Percentiles rank a stretch among this genome's conserved stretches.
Conservation (phyloP, 2,888 invertebrate genomes). For the Nomada hirtipes region DNA sequence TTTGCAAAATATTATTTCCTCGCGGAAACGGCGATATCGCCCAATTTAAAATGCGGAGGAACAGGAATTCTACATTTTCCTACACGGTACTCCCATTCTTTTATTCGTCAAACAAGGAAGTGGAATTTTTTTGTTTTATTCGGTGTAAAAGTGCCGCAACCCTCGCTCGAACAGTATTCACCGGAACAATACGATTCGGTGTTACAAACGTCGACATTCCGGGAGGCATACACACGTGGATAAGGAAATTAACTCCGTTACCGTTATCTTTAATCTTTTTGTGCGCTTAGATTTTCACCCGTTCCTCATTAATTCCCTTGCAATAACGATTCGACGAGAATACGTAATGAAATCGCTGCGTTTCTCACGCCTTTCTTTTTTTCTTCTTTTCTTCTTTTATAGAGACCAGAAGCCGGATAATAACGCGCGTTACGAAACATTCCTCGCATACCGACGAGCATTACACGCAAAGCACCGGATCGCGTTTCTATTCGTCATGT, state of each 20-base stretch:
- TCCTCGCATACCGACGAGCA: conserved; percentile 35
- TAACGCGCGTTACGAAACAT: conserved; percentile 35
- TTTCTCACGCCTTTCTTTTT: conserved; percentile 11
- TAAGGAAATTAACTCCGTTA: conserved; percentile 14
- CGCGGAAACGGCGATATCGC: conserved; percentile 42
- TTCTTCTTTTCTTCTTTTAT: conserved; percentile 9
- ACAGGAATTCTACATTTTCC: conserved; percentile 28
- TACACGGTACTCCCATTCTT: conserved; percentile 8
- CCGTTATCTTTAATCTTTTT: background rate
- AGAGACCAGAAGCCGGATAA: conserved; percentile 32
- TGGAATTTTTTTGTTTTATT: conserved; percentile 18
- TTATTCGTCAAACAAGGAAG: background rate
- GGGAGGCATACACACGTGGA: conserved; percentile 37
- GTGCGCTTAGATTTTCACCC: background rate
- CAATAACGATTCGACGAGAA: conserved; percentile 30
- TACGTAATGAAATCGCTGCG: conserved; percentile 24
- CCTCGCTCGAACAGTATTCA: conserved; percentile 34
- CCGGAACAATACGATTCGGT: conserved; percentile 39
- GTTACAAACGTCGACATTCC: conserved; percentile 41
- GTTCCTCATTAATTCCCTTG: background rate
- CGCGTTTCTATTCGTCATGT: background rate
- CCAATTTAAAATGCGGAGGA: conserved; percentile 37
- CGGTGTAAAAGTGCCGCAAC: conserved; percentile 51
- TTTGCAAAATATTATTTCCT: conserved; percentile 56
- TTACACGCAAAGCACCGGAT: conserved; percentile 39